Evolutionary conservation across 92 coral and sea anemone species (phyloP).

Genomic region (Phenganax subtilis): DNA sequence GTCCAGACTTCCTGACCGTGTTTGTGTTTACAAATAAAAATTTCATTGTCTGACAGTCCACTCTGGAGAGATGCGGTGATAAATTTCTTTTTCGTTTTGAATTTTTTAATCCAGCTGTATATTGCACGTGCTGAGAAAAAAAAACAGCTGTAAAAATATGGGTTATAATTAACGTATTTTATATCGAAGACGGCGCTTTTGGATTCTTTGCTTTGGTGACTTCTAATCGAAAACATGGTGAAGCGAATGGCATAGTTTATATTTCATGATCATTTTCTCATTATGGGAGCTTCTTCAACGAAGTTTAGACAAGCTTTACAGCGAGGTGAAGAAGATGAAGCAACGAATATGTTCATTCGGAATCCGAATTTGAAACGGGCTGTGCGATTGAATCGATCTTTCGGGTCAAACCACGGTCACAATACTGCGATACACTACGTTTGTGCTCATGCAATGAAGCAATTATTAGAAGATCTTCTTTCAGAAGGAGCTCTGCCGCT

Average conservation of each 20-base stretch:
- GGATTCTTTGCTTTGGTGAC: neutral
- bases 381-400: slow-evolving; percentile 76
- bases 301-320: slow-evolving; percentile 93
- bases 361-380: slow-evolving; percentile 83
- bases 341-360: slow-evolving; percentile 82
- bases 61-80: neutral
- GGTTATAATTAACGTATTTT: neutral
- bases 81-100: neutral
- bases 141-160: neutral
- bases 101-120: neutral
- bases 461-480: slow-evolving; percentile 73
- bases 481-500: slow-evolving; percentile 80
- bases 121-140: neutral
- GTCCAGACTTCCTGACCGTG: slow-evolving; percentile 8
- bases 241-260: no score
- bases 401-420: slow-evolving; percentile 72
- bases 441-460: slow-evolving; percentile 73
- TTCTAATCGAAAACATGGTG: no score
- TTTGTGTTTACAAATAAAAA: slow-evolving; percentile 26
- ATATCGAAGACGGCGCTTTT: neutral
- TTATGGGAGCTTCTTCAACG: slow-evolving; percentile 85
- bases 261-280: neutral
- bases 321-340: slow-evolving; percentile 93
- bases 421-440: slow-evolving; percentile 84
- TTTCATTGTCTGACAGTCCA: neutral